Conservation (phyloP, 1,140 invertebrate species). For the Scaptomyza graminum region DNA sequence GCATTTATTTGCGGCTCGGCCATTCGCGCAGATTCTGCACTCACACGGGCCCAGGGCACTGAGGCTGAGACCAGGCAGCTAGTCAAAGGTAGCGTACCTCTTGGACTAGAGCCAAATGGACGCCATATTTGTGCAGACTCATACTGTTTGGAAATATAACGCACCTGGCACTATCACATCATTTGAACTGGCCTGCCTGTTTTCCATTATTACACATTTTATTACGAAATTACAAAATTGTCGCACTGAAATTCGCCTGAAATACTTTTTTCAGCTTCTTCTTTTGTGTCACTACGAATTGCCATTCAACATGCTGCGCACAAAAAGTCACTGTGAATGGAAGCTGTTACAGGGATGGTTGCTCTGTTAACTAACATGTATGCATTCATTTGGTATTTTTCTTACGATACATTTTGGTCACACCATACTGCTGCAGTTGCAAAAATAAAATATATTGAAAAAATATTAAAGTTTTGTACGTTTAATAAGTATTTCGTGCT, state of each 20-base stretch:
- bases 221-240: conserved; percentile 73
- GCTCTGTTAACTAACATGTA: conserved; percentile 35
- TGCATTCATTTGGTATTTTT: conserved; percentile 9
- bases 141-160: conserved; percentile 31
- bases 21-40: conserved; percentile 46
- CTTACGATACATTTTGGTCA: conserved; percentile 4
- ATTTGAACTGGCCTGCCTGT: conserved; percentile 67
- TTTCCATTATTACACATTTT: conserved; percentile 79
- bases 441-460: too few species aligned
- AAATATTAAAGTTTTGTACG: conserved; percentile 34
- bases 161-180: conserved; percentile 76
- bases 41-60: conserved; percentile 37
- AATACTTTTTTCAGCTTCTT: conserved; percentile 79
- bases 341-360: conserved; percentile 14
- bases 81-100: conserved; percentile 41
- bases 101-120: conserved; percentile 21
- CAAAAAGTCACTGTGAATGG: conserved; percentile 15
- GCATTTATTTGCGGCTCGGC: conserved; percentile 51
- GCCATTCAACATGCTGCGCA: conserved; percentile 36
- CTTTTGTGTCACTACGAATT: conserved; percentile 51
- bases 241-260: conserved; percentile 65
- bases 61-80: conserved; percentile 35
- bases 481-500: conserved; percentile 20
- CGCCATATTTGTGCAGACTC: conserved; percentile 31
- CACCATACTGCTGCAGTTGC: conserved; percentile 22